Conservation (phyloP, 2,888 invertebrate genomes). For the Heteromyza rotundicornis region DNA sequence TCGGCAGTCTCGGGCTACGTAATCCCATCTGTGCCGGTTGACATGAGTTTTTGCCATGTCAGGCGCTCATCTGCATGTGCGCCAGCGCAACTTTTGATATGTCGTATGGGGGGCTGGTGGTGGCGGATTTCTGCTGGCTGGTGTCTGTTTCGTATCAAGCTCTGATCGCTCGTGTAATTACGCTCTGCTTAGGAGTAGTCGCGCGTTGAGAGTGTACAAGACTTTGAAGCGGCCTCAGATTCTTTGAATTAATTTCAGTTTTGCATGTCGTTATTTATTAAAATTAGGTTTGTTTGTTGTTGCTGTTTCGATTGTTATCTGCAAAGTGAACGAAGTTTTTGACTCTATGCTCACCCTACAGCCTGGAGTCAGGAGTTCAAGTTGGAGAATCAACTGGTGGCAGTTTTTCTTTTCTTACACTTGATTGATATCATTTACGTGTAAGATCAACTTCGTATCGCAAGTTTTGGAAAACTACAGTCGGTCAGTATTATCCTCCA, state of each 20-base stretch:
- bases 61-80: constrained; percentile 48
- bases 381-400: too few species aligned
- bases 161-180: constrained; percentile 22
- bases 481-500: too few species aligned
- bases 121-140: too few species aligned
- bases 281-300: constrained; percentile 42
- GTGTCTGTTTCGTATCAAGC: constrained; percentile 50
- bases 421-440: too few species aligned
- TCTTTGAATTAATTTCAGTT: constrained; percentile 62
- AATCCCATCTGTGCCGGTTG: neutral
- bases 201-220: constrained; percentile 1
- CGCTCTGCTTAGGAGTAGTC: constrained; percentile 19
- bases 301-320: constrained; percentile 1
- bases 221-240: constrained; percentile 34
- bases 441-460: too few species aligned
- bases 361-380: too few species aligned
- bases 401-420: too few species aligned
- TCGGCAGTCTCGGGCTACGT: neutral
- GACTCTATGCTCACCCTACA: too few species aligned
- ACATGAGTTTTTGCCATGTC: neutral
- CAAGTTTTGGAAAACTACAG: too few species aligned
- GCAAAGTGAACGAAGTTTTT: too few species aligned
- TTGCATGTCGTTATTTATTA: constrained; percentile 61
- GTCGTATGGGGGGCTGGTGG: too few species aligned
- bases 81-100: too few species aligned